Base-by-base conservation (phyloP, 2,797 vertebrate genomes). In the Chelidonichthys spinosus region DNA sequence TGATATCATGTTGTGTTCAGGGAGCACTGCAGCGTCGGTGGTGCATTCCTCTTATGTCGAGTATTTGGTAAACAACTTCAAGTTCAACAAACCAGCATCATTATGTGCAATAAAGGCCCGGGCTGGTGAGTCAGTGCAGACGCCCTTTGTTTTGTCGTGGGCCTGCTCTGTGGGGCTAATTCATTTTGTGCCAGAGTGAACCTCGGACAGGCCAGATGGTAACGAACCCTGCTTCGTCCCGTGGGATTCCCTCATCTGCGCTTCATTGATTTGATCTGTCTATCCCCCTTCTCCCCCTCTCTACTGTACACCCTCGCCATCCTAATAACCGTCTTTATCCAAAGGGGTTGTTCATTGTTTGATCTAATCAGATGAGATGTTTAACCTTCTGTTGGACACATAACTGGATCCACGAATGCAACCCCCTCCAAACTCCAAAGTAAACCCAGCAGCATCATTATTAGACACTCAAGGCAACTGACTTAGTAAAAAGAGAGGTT, bases 241-340 rank as follows among this genome's bases (percentile, higher is more conserved):
- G 1, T 15, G 81, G 72, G 91, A 87, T 62, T 18, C 65, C 53
- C 73, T 89, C 89, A 91, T 91, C 84, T 92, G 84, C 18, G 43
- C 70, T 47, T 62, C 87, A 91, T 91, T 88, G 91, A 91, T 91
- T 82, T 61, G 76, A 82, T 78, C 71, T 56, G 53, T 77, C 69
- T 53, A 35, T 44, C 63, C 47, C 7, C 39, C 46, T 49, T 59
- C 43, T 44, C 37, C 66, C 39, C 64, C 46, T 44, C 18, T 80
- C 66, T 63, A 73, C 76, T 74, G 59, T 71, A 62, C 67, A 62
- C 42, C 54, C 53, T 40, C 8, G 17, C n/a, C 32, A 1, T 47
- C 55, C 18, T 43, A 25, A 7, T 40, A 4, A 6, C 46, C 62
- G 18, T 18, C 11, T 56, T 58, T 69, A 5, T 14, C 5, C 3